Conservation (phyloP, 35 echinoderm and acorn worm species). For the Heliocidaris tuberculata region DNA sequence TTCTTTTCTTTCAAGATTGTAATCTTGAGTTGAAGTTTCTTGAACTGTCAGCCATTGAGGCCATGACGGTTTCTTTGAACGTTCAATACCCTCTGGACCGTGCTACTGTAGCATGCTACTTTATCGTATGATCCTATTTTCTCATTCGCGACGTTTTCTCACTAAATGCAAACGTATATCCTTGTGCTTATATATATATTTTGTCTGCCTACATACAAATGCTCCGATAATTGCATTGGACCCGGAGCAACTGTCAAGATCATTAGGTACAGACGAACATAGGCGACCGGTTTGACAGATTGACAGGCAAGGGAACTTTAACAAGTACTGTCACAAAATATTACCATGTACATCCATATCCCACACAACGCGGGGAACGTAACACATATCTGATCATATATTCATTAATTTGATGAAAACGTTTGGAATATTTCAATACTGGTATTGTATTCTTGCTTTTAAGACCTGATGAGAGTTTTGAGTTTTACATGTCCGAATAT, state of each 20-base stretch:
- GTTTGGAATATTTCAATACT: not conserved
- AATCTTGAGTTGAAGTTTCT: not conserved
- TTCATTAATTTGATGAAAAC: too few relatives aligned
- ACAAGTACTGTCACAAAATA: not conserved
- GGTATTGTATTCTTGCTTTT: not conserved
- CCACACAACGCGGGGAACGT: not conserved
- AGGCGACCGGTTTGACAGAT: not conserved
- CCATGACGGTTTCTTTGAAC: not conserved
- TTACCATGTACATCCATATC: not conserved
- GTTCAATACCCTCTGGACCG: not conserved
- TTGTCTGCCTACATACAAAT: not conserved
- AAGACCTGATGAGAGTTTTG: too few relatives aligned
- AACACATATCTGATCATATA: not conserved
- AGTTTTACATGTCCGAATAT: too few relatives aligned
- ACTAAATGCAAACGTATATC: not conserved
- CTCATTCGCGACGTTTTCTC: not conserved
- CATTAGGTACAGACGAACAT: not conserved
- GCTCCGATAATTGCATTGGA: not conserved
- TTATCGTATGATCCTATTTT: not conserved
- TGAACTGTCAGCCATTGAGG: not conserved
- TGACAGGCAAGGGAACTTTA: not conserved
- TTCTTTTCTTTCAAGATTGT: not conserved
- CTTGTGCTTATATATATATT: not conserved
- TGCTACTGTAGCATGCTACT: not conserved
- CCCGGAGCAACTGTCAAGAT: not conserved